phyloP scores from a whole-genome alignment of 35 echinoderm and acorn worm species.

The Anneissia japonica region DNA sequence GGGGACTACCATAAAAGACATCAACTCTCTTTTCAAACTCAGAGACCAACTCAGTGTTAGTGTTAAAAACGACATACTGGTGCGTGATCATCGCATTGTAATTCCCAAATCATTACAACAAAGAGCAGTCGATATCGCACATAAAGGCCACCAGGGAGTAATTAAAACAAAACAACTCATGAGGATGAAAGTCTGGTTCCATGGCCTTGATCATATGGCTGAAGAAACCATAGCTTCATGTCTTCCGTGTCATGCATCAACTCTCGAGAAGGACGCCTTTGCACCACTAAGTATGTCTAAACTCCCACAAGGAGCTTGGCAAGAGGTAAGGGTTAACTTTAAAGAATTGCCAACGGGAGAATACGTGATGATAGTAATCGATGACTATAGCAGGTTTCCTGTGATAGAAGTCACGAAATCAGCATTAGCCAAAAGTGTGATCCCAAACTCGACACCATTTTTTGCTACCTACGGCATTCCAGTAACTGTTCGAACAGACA shows the following conservation, averaged over 20 bases:
- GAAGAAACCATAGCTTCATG: constrained; percentile 42
- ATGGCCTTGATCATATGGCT: constrained; percentile 31
- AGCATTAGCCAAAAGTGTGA: constrained; percentile 40
- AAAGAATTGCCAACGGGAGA: constrained; percentile 28
- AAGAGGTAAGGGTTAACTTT: constrained; percentile 65
- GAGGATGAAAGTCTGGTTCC: constrained; percentile 75
- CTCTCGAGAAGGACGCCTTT: neutral
- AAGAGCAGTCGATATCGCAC: constrained; percentile 46
- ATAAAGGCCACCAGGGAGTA: constrained; percentile 64
- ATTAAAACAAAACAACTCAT: constrained; percentile 61
- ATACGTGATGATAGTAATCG: constrained; percentile 19
- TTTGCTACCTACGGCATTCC: constrained; percentile 55
- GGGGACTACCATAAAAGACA: neutral
- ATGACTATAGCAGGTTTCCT: constrained; percentile 51
- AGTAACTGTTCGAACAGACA: constrained; percentile 31
- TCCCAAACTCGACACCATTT: constrained; percentile 49
- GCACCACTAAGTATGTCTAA: constrained; percentile 39
- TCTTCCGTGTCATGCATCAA: constrained; percentile 48
- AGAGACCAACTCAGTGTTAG: constrained; percentile 38
- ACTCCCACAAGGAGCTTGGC: constrained; percentile 29
- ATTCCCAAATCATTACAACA: constrained; percentile 26
- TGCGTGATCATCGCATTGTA: no score
- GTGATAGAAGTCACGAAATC: constrained; percentile 60
- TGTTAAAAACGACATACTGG: neutral
- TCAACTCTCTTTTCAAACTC: constrained; percentile 13